These are phyloP conservation scores for Loripinus fragilis DNA, from an alignment of 2,888 invertebrate species.

Conservation along the genomic window DNA sequence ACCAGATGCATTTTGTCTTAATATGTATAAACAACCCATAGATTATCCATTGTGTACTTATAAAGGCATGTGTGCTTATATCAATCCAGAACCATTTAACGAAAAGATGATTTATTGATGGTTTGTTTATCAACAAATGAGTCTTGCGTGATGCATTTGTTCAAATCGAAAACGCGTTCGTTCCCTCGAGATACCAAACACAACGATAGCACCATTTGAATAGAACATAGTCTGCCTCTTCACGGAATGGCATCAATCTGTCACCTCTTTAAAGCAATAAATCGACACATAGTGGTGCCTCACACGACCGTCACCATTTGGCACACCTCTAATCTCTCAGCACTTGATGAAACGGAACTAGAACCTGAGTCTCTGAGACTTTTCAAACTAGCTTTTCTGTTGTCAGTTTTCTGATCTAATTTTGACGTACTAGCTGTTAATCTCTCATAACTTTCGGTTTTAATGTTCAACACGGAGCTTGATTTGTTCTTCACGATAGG, in stretches of 20 bases:
- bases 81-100: no score
- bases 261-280: neutral
- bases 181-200: neutral
- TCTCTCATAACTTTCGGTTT: constrained; percentile 35
- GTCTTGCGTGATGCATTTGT: no score
- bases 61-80: no score
- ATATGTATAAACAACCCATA: no score
- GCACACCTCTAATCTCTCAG: constrained; percentile 36
- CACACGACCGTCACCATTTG: constrained; percentile 56
- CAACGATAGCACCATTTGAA: neutral
- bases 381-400: constrained; percentile 24
- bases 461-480: constrained; percentile 42
- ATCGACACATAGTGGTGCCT: neutral
- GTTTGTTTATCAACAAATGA: no score
- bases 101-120: no score
- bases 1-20: no score
- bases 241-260: no score
- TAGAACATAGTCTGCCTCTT: neutral
- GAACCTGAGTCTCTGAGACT: neutral
- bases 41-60: no score
- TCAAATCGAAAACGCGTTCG: no score
- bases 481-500: constrained; percentile 56
- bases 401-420: constrained; percentile 21
- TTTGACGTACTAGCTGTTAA: constrained; percentile 6
- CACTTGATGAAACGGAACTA: constrained; percentile 12